Percentiles rank a stretch among this genome's conserved stretches.
phyloP scores from a whole-genome alignment of 2,888 invertebrate species.

The Philereme transversata region DNA sequence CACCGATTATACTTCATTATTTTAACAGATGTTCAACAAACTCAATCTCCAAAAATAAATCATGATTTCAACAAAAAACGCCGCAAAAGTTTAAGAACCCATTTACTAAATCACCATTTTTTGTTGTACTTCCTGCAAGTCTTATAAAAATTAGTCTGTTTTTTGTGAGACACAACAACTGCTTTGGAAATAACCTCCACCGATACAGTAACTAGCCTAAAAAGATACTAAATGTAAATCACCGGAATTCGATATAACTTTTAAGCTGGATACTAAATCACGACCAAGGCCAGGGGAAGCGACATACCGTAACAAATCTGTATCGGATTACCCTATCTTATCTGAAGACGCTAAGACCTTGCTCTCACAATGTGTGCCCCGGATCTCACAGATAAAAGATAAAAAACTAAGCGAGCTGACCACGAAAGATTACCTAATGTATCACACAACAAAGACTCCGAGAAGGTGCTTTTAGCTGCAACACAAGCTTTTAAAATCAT shows the following conservation, averaged over 20 bases:
- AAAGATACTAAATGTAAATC: slow-evolving; percentile 21
- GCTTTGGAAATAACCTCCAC: slow-evolving; percentile 17
- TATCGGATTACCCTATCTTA: slow-evolving; percentile 37
- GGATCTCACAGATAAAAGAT: slow-evolving; percentile 26
- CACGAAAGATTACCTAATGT: slow-evolving; percentile 11
- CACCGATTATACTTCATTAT: background rate
- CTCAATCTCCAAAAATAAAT: slow-evolving; percentile 20
- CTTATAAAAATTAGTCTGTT: slow-evolving; percentile 21
- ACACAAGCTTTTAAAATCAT: too few species aligned
- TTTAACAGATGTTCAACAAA: slow-evolving; percentile 1
- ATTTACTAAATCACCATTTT: slow-evolving; percentile 24
- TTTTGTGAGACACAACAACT: slow-evolving; percentile 23
- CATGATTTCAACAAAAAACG: slow-evolving; percentile 23
- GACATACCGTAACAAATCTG: slow-evolving; percentile 40
- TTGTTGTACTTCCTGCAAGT: slow-evolving; percentile 17
- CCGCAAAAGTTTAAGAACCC: slow-evolving; percentile 25
- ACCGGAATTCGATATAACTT: slow-evolving; percentile 22
- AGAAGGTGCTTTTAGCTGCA: slow-evolving; percentile 4
- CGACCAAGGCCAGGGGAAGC: slow-evolving; percentile 38
- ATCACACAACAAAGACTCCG: slow-evolving; percentile 13
- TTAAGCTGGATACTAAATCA: slow-evolving; percentile 32
- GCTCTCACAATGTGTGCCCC: slow-evolving; percentile 33
- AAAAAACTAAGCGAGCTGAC: slow-evolving; percentile 7
- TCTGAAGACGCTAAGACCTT: slow-evolving; percentile 39
- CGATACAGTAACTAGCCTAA: slow-evolving; percentile 10